phyloP scores from a whole-genome alignment of 2,888 invertebrate genomes.

The Taenaris catops region DNA sequence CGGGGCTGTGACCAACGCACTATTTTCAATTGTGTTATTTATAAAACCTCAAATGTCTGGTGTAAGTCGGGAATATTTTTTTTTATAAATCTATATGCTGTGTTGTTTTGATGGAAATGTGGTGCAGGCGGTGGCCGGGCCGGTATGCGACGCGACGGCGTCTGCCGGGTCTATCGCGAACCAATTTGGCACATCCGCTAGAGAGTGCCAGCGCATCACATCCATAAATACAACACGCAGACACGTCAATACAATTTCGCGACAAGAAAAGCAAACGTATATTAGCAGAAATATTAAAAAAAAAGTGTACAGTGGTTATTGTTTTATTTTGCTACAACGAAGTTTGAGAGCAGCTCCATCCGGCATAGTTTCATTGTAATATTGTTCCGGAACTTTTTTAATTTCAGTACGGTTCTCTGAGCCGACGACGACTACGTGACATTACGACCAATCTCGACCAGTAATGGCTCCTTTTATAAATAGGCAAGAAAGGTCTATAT shows the following conservation, averaged over 20 bases:
- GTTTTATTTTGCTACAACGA: too few relatives aligned
- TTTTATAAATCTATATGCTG: neutral
- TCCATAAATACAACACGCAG: conserved; percentile 58
- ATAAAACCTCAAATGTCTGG: neutral
- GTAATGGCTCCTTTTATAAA: too few relatives aligned
- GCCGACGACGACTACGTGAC: too few relatives aligned
- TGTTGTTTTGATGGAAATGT: conserved; percentile 36
- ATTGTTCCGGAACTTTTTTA: too few relatives aligned
- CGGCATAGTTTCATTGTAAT: too few relatives aligned
- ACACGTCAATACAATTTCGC: conserved; percentile 33
- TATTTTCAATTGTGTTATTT: neutral
- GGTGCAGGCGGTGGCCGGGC: conserved; percentile 59
- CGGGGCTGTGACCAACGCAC: conserved; percentile 17
- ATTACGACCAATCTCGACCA: too few relatives aligned
- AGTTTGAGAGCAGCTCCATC: too few relatives aligned
- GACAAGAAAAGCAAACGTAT: too few relatives aligned
- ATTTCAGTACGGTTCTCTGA: too few relatives aligned
- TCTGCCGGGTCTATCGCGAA: conserved; percentile 71
- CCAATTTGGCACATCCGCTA: conserved; percentile 78
- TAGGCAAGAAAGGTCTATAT: too few relatives aligned
- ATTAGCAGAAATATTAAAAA: too few relatives aligned
- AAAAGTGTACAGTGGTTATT: too few relatives aligned
- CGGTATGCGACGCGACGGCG: conserved; percentile 68
- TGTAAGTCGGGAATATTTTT: neutral
- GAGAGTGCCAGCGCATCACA: conserved; percentile 49